phyloP scores from a whole-genome alignment of 53 echinoderm and acorn worm species.

The Hippasteria phrygiana region DNA sequence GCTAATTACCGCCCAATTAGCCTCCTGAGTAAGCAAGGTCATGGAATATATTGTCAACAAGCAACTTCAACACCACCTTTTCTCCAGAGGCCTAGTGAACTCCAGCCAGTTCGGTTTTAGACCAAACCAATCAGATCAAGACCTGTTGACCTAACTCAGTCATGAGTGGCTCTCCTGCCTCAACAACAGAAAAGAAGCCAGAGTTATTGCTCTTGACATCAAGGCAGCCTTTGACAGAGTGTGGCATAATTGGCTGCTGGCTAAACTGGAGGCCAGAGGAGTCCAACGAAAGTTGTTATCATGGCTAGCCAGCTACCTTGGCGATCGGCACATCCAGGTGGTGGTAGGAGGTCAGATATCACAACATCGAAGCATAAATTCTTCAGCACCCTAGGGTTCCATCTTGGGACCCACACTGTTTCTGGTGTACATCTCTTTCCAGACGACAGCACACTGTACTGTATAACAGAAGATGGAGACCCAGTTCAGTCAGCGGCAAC shows the following conservation, averaged over 20 bases:
- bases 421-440: too few species aligned
- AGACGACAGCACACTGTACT: too few species aligned
- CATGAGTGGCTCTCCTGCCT: constrained; percentile 24
- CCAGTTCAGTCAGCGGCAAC: too few species aligned
- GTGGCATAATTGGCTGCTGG: constrained; percentile 21
- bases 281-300: background rate
- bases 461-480: too few species aligned
- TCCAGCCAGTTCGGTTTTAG: constrained; percentile 3
- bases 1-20: background rate
- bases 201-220: constrained; percentile 19
- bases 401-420: too few species aligned
- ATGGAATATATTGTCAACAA: constrained; percentile 22
- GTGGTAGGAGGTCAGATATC: constrained; percentile 11
- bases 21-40: background rate
- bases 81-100: background rate
- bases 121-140: constrained; percentile 15
- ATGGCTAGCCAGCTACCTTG: constrained; percentile 7
- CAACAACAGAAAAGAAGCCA: background rate
- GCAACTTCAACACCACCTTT: constrained; percentile 8
- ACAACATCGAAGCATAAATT: background rate
- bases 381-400: too few species aligned
- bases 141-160: constrained; percentile 16
- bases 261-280: constrained; percentile 26
- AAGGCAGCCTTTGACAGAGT: constrained; percentile 35
- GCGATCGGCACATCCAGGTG: background rate